A percentile compares a stretch with the other conserved stretches of the same genome.
phyloP scores from a whole-genome alignment of 2,113 vertebrate genomes.

The Catagonus wagneri region DNA sequence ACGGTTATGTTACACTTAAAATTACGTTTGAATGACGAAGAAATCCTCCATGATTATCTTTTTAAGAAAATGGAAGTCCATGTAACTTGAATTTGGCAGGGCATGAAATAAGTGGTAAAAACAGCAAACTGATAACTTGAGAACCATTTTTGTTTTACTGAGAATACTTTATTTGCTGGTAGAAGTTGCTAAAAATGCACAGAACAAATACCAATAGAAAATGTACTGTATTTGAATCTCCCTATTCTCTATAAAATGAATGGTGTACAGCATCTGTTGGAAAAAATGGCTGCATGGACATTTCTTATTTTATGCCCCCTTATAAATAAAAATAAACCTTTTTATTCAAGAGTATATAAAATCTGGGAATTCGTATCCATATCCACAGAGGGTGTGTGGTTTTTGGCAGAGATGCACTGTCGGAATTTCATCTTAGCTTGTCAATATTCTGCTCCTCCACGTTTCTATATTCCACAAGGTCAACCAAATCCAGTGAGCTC shows the following conservation, averaged over 20 bases:
- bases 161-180: conserved; percentile 93
- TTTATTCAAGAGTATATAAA: conserved; percentile 92
- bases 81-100: conserved; percentile 87
- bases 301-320: conserved; percentile 90
- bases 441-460: conserved; percentile 84
- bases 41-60: conserved; percentile 79
- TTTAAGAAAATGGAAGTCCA: conserved; percentile 87
- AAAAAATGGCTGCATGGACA: conserved; percentile 92
- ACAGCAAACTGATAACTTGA: conserved; percentile 92
- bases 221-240: conserved; percentile 89
- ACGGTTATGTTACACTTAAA: conserved; percentile 88
- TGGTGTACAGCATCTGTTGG: conserved; percentile 90
- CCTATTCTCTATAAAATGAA: conserved; percentile 92
- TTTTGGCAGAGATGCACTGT: conserved; percentile 91
- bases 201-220: conserved; percentile 93
- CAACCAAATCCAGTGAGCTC: conserved; percentile 91
- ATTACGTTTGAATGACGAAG: conserved; percentile 86
- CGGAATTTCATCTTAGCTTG: conserved; percentile 84
- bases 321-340: conserved; percentile 94
- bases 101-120: conserved; percentile 90
- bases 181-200: conserved; percentile 93
- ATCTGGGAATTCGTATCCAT: conserved; percentile 88
- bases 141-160: conserved; percentile 90
- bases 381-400: conserved; percentile 84
- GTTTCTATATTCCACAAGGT: conserved; percentile 87